Conservation (phyloP, 2,888 invertebrate species). For the Plagodis dolabraria region DNA sequence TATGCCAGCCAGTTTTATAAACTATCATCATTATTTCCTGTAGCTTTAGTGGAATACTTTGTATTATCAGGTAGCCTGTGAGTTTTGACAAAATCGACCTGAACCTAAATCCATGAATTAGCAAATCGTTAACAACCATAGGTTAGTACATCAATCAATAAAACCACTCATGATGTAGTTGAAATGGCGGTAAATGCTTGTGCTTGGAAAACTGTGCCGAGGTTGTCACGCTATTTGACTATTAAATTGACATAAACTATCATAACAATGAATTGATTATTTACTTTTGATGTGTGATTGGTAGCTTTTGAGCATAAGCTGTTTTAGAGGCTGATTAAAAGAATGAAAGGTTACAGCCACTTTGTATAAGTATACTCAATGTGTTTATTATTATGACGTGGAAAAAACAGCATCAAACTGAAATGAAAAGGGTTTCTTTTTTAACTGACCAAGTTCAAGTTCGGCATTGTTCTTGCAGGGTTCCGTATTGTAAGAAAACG, state of each 20-base stretch:
- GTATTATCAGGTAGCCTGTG: too few species aligned
- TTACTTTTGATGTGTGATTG: constrained; percentile 3
- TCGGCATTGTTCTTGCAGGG: too few species aligned
- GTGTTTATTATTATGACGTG: too few species aligned
- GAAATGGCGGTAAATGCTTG: constrained; percentile 33
- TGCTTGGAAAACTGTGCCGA: constrained; percentile 58
- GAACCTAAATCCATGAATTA: too few species aligned
- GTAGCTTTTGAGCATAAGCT: too few species aligned
- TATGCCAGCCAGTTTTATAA: too few species aligned
- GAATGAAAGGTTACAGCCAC: too few species aligned
- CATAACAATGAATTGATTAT: constrained; percentile 8
- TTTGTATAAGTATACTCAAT: too few species aligned
- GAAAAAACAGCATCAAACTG: not conserved
- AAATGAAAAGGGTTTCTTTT: not conserved
- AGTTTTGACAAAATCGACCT: too few species aligned
- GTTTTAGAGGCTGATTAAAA: too few species aligned
- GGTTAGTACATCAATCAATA: constrained; percentile 11
- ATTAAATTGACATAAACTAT: constrained; percentile 59
- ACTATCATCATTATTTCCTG: too few species aligned
- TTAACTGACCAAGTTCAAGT: not conserved
- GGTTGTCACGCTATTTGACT: constrained; percentile 70
- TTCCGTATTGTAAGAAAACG: not conserved
- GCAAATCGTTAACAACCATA: not conserved
- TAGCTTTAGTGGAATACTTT: too few species aligned
- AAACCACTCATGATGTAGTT: not conserved